Evolutionary conservation across 2,797 vertebrate genomes (phyloP), one percentile per base, ranked within the genome.

Genomic region (Hippopotamyrus pictus): DNA sequence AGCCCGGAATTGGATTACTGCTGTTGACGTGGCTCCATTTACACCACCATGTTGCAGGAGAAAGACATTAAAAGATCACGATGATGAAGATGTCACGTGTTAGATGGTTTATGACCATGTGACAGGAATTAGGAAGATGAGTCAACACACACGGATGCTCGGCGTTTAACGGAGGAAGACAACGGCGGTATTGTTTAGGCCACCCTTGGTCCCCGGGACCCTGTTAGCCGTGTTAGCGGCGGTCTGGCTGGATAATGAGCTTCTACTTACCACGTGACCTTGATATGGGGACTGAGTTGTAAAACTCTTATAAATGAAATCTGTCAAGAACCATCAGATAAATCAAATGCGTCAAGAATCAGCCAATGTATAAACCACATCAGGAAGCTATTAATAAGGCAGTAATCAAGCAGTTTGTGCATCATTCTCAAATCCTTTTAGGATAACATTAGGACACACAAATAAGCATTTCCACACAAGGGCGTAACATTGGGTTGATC

Each of bases 181-280:
- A 12, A 76, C 0, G 17, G 44, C 7, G 14, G 3, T 51, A 33
- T 37, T 54, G 29, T 54, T 53, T 53, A 87, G 29, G 44, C 25
- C n/a, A 86, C 22, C 62, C 17, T 37, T 76, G 6, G 86, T 14
- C 33, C 76, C 59, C 37, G 17, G 87, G 44, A 84, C 0, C 91
- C 82, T 91, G 94, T 96, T 96, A 96, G 94, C 90, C 0, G 90
- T 92, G 94, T 96, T 95, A 96, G 92, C 59, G 69, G 95, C 91
- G 93, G 93, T 94, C 92, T 88, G 50, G 88, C 88, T 37, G 9
- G 54, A 90, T n/a, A 85, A 89, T 90, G 92, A 96, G 95, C 95
- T 93, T 50, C 0, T 90, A 90, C 86, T 11, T 46, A 90, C 62
- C 87, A 89, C 85, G 92, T 65, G 84, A 79, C 90, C 90, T 53